Evolutionary conservation across 2,888 invertebrate genomes (phyloP), one percentile per base, ranked within the genome.

Genomic region (Cephalotes varians): DNA sequence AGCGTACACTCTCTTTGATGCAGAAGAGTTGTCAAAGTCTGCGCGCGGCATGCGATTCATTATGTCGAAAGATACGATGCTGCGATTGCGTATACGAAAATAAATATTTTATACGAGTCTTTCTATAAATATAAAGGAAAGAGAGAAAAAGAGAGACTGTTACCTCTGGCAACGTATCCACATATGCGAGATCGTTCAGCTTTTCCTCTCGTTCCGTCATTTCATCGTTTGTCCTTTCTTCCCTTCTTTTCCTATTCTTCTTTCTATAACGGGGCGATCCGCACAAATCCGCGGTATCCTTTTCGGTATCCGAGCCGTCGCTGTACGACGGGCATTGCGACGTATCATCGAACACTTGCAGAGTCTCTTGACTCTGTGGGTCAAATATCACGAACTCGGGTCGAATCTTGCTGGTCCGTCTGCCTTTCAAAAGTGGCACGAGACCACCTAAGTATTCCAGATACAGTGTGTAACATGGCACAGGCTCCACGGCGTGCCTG

Each of bases 381-480:
- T 98, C 98, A 94, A 98, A 98, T 92, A 99, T 99, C 81, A 99
- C 98, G 95, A 99, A 99, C 95, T 99, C 99, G 0, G 99, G 99
- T 79, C 99, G 96, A 88, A 99, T 98, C 95, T 99, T 99, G 94
- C 99, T 99, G 84, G 98, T 99, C 85, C 99, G 95, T 91, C 99
- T 98, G 31, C 99, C 99, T 94, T 99, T 99, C 18, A 99, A 96
- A 77, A 99, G 95, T 0, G 99, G 99, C 87, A 99, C 98, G 67
- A 99, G 95, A 0, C 99, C 99, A 3, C 99, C 99, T 49, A 99
- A 96, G 95, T 99, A 99, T 94, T 99, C 99, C 90, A 99, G 95
- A 94, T 99, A 99, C 18, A 98, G 95, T 0, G 98, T 98, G 93
- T 98, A 98, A 90, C 98, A 98, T 47, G 97, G 97, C 51, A 97